These are phyloP conservation scores for Phainopepla nitens DNA, from an alignment of 2,113 vertebrate genomes.

Conservation along the genomic window DNA sequence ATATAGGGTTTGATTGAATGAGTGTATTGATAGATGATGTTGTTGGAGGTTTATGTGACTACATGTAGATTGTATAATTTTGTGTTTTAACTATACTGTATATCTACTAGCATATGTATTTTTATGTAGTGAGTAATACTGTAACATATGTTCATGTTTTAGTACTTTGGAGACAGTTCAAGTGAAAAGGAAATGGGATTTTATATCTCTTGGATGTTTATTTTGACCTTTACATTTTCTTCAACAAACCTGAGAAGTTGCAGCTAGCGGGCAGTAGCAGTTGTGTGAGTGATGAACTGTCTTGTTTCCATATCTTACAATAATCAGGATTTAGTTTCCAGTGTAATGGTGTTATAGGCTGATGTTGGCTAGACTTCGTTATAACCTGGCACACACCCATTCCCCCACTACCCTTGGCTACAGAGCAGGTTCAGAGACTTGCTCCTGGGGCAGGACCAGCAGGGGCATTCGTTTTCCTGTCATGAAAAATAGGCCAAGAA, in stretches of 20 bases:
- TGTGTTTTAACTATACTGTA: conserved; percentile 49
- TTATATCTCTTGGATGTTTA: conserved; percentile 31
- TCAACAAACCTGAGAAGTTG: background rate
- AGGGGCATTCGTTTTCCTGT: background rate
- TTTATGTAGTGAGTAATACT: conserved; percentile 64
- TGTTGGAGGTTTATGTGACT: conserved; percentile 39
- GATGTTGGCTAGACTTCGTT: background rate
- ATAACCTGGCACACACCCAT: background rate
- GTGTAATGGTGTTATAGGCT: background rate
- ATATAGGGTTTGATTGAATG: conserved; percentile 21
- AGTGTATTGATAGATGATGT: conserved; percentile 22
- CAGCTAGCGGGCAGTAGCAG: background rate
- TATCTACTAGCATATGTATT: conserved; percentile 65
- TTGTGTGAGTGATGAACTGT: background rate
- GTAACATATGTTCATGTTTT: conserved; percentile 59
- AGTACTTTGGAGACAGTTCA: conserved; percentile 56
- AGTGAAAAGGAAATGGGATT: conserved; percentile 32
- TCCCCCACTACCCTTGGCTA: background rate
- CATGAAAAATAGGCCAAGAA: background rate
- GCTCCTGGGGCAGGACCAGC: background rate
- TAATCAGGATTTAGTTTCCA: background rate
- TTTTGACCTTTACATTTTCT: conserved; percentile 27
- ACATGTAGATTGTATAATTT: conserved; percentile 37
- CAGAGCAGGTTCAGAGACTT: background rate
- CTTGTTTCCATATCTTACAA: background rate